Conservation (phyloP, 2,797 vertebrate genomes). For the Parauchenoglanis punctatus region DNA sequence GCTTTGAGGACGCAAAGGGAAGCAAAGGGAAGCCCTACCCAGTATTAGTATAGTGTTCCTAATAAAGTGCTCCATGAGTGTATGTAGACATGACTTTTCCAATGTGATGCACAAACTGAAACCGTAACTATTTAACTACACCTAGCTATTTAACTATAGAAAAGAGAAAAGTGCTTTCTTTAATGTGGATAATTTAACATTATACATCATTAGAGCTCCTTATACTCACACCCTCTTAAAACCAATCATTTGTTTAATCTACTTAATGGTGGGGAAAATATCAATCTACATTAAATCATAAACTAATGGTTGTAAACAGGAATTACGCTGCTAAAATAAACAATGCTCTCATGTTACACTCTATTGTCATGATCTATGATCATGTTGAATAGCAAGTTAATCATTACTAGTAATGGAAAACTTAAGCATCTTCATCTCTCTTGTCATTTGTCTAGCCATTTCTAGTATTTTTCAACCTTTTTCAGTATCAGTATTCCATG, state of each 20-base stretch:
- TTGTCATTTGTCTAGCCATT: background rate
- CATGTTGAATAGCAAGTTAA: background rate
- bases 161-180: background rate
- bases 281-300: background rate
- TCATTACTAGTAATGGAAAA: background rate
- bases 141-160: background rate
- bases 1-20: no score
- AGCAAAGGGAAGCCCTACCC: no score
- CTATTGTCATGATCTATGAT: background rate
- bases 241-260: background rate
- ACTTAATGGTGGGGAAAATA: background rate
- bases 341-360: slow-evolving; percentile 5
- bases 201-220: background rate
- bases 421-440: background rate
- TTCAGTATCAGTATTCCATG: background rate
- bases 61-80: no score
- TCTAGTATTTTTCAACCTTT: background rate
- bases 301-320: background rate
- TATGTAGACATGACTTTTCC: background rate
- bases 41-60: no score
- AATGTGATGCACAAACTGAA: background rate
- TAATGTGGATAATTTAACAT: background rate
- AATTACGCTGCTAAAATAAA: background rate
- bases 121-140: background rate
- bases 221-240: background rate